phyloP scores from a whole-genome alignment of 2,888 invertebrate species.

The Caenorhabditis doughertyi region DNA sequence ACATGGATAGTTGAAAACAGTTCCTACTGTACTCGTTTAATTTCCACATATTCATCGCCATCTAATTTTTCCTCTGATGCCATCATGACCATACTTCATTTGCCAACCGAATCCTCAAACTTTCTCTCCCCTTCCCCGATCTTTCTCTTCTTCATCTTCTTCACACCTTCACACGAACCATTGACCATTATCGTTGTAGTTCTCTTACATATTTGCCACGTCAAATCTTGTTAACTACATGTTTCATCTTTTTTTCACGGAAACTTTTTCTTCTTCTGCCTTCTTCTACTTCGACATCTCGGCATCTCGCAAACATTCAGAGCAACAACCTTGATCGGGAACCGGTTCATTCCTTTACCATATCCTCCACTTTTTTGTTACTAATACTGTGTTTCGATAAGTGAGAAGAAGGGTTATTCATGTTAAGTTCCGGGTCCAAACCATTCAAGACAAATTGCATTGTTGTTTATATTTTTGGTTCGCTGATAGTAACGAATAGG shows the following conservation, averaged over 20 bases:
- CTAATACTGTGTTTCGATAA: neutral
- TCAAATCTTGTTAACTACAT: slow-evolving; percentile 31
- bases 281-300: too few species aligned
- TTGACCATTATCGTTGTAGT: slow-evolving; percentile 21
- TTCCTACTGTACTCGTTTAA: neutral
- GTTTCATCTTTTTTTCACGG: neutral
- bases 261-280: slow-evolving; percentile 3
- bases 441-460: neutral
- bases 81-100: neutral
- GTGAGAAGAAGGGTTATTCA: neutral
- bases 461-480: too few species aligned
- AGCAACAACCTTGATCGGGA: slow-evolving; percentile 58
- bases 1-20: too few species aligned
- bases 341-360: slow-evolving; percentile 43
- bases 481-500: too few species aligned
- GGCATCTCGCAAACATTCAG: slow-evolving; percentile 56
- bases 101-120: slow-evolving; percentile 6
- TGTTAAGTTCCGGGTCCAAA: slow-evolving; percentile 47
- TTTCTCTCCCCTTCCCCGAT: slow-evolving; percentile 4
- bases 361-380: slow-evolving; percentile 10
- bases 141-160: neutral
- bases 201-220: slow-evolving; percentile 37
- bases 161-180: slow-evolving; percentile 50
- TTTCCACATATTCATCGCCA: neutral
- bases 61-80: neutral